Conservation (phyloP, 2,113 vertebrate genomes). For the Grammomys dolichurus region DNA sequence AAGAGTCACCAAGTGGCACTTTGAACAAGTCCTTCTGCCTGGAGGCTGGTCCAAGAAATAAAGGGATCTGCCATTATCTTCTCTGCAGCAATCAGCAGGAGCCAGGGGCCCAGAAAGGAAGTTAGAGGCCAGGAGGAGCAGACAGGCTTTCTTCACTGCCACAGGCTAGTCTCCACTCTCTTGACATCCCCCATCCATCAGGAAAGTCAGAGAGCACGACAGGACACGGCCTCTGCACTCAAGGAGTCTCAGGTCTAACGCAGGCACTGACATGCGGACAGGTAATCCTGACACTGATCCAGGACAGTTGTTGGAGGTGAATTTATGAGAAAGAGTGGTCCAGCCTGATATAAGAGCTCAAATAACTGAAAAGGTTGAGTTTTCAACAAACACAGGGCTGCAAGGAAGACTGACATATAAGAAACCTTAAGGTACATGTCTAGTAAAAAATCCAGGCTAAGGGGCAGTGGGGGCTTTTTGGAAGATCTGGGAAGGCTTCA, state of each 20-base stretch:
- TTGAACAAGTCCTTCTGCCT: slow-evolving; percentile 83
- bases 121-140: slow-evolving; percentile 58
- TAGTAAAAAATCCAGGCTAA: background rate
- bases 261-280: background rate
- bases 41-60: slow-evolving; percentile 80
- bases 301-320: background rate
- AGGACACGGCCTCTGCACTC: background rate
- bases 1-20: slow-evolving; percentile 84
- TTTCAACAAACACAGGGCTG: background rate
- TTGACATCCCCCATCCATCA: background rate
- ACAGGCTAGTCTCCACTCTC: background rate
- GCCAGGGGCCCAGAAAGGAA: slow-evolving; percentile 73
- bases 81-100: slow-evolving; percentile 56
- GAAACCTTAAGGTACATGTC: background rate
- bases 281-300: background rate
- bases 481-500: background rate
- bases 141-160: background rate
- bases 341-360: background rate
- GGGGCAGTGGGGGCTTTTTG: background rate
- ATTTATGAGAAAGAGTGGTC: background rate
- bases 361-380: background rate
- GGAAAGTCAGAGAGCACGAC: background rate
- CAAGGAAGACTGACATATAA: background rate
- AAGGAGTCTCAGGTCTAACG: background rate
- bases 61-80: slow-evolving; percentile 81